Percentiles rank a stretch among this genome's conserved stretches.
Evolutionary conservation across 2,797 vertebrate species (phyloP).

Genomic region (Dermochelys coriacea): DNA sequence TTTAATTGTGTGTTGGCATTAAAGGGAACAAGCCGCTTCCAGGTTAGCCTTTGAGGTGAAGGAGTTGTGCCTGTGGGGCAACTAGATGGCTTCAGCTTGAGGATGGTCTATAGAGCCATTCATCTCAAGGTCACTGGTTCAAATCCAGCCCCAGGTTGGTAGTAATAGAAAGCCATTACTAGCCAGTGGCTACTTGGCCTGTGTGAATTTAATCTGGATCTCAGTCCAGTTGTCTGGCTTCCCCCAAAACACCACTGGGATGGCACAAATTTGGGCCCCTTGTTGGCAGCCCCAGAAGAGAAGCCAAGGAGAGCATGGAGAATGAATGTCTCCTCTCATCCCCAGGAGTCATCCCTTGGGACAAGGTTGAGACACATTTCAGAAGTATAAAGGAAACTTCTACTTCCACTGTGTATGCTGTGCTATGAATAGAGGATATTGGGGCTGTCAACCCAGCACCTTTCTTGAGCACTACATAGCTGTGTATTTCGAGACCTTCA

Average conservation of each 20-base stretch:
- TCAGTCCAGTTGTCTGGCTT: neutral
- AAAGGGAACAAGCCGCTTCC: neutral
- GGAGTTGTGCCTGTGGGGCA: neutral
- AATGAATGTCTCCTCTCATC: rapidly evolving
- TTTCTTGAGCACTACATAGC: neutral
- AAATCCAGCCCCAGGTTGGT: rapidly evolving
- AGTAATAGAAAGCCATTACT: neutral
- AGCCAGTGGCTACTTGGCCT: rapidly evolving
- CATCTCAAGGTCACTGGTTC: rapidly evolving
- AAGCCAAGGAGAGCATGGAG: neutral
- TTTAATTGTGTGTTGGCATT: rapidly evolving
- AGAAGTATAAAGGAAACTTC: rapidly evolving
- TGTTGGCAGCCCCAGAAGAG: neutral
- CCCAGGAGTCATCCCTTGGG: rapidly evolving
- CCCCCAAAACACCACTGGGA: neutral
- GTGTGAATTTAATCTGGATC: neutral
- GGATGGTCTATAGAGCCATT: neutral
- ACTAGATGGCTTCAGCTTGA: neutral
- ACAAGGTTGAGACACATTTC: rapidly evolving
- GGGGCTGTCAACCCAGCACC: neutral
- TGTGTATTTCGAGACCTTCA: neutral
- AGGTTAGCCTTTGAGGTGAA: rapidly evolving
- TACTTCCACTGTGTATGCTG: rapidly evolving
- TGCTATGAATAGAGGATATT: neutral
- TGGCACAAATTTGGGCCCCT: neutral